These are phyloP conservation scores for Acronicta psi DNA, from an alignment of 2,888 invertebrate species.

Conservation along the genomic window DNA sequence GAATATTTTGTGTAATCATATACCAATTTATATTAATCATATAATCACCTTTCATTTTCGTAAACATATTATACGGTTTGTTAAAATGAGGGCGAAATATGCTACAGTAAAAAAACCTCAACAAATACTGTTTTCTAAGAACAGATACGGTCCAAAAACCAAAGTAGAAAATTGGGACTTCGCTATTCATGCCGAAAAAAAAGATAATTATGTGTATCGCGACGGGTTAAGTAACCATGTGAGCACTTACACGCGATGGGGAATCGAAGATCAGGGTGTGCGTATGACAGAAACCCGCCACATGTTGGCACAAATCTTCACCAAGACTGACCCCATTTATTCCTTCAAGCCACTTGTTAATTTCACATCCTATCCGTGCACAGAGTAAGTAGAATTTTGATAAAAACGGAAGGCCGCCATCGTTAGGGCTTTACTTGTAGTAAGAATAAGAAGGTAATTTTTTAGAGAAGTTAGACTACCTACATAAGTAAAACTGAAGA, in stretches of 20 bases:
- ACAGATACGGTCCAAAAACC: slow-evolving; percentile 74
- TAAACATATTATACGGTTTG: background rate
- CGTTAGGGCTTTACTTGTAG: no score
- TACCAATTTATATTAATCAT: background rate
- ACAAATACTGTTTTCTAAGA: slow-evolving; percentile 84
- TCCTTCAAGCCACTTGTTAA: slow-evolving; percentile 83
- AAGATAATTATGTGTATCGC: slow-evolving; percentile 85
- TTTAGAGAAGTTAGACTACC: no score
- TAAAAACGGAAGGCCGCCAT: no score
- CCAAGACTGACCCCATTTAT: slow-evolving; percentile 79
- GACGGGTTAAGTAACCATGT: slow-evolving; percentile 81
- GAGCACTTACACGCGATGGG: slow-evolving; percentile 84
- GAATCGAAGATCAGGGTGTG: slow-evolving; percentile 75
- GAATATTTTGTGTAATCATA: no score
- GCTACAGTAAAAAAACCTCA: slow-evolving; percentile 80
- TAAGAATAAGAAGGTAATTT: no score
- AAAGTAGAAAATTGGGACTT: slow-evolving; percentile 86
- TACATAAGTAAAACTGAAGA: no score
- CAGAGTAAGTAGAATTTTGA: slow-evolving; percentile 74
- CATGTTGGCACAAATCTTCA: slow-evolving; percentile 82
- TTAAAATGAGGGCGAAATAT: slow-evolving; percentile 72
- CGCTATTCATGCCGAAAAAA: slow-evolving; percentile 76
- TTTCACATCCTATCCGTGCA: slow-evolving; percentile 84
- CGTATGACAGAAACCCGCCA: slow-evolving; percentile 81
- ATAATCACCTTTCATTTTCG: background rate